Conservation (phyloP, 2,113 vertebrate genomes). For the Galbula dea region DNA sequence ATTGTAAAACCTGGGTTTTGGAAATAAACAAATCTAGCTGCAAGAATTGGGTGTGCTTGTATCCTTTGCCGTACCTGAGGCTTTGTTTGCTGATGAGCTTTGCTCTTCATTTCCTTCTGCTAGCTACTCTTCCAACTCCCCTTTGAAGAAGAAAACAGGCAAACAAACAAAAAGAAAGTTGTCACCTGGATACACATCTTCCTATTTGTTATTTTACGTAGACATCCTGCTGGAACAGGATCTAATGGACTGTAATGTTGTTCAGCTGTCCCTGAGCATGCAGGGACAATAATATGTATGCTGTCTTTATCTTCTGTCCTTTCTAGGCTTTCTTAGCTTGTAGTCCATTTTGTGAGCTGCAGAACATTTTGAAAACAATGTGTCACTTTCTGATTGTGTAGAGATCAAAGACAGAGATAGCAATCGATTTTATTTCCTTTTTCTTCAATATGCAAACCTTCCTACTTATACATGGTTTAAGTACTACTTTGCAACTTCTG, state of each 20-base stretch:
- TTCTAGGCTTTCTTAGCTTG: not conserved
- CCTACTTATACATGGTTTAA: not conserved
- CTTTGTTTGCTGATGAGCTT: not conserved
- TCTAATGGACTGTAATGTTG: not conserved
- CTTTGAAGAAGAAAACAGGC: not conserved
- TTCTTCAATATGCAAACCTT: not conserved
- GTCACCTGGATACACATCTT: not conserved
- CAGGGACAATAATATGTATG: not conserved
- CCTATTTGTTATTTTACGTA: not conserved
- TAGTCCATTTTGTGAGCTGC: not conserved
- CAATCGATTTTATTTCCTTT: not conserved
- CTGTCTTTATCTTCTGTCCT: not conserved
- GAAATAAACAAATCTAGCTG: not conserved
- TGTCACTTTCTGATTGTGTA: not conserved
- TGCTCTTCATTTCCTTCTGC: not conserved
- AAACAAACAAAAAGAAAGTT: not conserved
- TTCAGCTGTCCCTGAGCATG: not conserved
- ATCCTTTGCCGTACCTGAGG: not conserved
- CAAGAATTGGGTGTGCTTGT: not conserved
- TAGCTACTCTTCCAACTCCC: not conserved
- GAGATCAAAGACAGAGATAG: not conserved
- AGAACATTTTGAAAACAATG: not conserved
- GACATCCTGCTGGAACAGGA: not conserved
- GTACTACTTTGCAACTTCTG: slow-evolving; percentile 52
- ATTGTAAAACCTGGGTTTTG: not conserved